Evolutionary conservation across 2,113 vertebrate species (phyloP).

Genomic region (Podarcis raffonei): DNA sequence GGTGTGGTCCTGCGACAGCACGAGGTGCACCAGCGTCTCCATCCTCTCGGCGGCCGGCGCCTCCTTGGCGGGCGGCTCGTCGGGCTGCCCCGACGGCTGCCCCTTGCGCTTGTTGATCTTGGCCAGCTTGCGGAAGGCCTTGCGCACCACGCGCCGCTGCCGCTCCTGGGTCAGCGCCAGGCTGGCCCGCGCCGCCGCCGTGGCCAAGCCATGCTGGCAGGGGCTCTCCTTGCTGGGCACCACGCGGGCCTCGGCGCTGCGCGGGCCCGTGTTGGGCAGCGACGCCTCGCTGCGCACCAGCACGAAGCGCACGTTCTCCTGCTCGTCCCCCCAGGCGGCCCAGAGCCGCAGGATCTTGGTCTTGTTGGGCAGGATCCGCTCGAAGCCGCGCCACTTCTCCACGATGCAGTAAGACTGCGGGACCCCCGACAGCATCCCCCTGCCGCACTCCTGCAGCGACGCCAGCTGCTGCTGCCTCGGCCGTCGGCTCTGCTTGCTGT

Average conservation of each 20-base stretch:
- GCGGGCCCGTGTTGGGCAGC: conserved; percentile 79
- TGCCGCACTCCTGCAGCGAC: conserved; percentile 59
- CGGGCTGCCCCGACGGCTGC: conserved; percentile 53
- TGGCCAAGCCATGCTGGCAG: conserved; percentile 62
- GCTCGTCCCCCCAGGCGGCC: conserved; percentile 92
- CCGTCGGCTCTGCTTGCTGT: conserved; percentile 72
- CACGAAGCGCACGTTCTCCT: conserved; percentile 89
- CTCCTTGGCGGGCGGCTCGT: conserved; percentile 65
- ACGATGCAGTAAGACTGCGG: conserved; percentile 88
- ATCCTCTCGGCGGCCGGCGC: conserved; percentile 81
- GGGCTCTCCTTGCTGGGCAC: conserved; percentile 87
- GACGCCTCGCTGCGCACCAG: conserved; percentile 88
- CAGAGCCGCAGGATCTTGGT: conserved; percentile 91
- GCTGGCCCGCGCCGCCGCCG: conserved; percentile 62
- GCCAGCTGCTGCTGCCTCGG: conserved; percentile 50
- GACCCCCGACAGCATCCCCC: conserved; percentile 83
- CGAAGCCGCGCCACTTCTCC: conserved; percentile 94
- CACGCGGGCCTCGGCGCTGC: conserved; percentile 92
- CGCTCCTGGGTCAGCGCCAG: conserved; percentile 82
- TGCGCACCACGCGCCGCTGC: conserved; percentile 88
- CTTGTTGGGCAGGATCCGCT: conserved; percentile 89
- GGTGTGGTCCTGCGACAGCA: conserved; percentile 94
- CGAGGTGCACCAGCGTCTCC: conserved; percentile 91
- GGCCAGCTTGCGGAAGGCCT: conserved; percentile 94
- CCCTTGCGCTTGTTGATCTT: conserved; percentile 87